Conservation (phyloP, 2,113 vertebrate species). For the Pterocles gutturalis region DNA sequence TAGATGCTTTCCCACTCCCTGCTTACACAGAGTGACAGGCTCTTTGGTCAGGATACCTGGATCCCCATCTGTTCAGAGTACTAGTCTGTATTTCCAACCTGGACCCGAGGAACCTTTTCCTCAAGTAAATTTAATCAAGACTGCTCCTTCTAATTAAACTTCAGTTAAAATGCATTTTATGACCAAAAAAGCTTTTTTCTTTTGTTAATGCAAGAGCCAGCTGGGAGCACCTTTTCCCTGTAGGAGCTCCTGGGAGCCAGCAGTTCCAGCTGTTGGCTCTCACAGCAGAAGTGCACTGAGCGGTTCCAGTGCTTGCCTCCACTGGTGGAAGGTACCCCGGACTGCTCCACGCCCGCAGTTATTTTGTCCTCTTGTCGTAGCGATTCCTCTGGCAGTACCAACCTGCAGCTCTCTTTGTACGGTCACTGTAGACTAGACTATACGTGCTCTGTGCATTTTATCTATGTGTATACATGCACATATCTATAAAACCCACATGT, state of each 20-base stretch:
- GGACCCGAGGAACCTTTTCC: background rate
- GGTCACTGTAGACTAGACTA: background rate
- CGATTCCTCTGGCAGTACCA: background rate
- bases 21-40: background rate
- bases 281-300: background rate
- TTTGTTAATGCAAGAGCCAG: background rate
- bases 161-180: slow-evolving; percentile 21
- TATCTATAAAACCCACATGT: rapidly evolving
- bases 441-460: background rate
- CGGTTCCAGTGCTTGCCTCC: background rate
- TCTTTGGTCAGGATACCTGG: background rate
- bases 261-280: background rate
- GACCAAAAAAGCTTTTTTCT: background rate
- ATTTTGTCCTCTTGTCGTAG: background rate
- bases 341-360: background rate
- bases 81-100: background rate
- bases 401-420: background rate
- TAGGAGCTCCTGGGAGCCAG: background rate
- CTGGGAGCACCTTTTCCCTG: background rate
- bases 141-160: background rate
- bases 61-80: background rate
- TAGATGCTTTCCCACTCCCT: background rate
- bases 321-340: background rate
- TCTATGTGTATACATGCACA: rapidly evolving
- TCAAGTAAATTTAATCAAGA: slow-evolving; percentile 1